phyloP scores from a whole-genome alignment of 1,140 invertebrate genomes.

The Hormaphis cornu region DNA sequence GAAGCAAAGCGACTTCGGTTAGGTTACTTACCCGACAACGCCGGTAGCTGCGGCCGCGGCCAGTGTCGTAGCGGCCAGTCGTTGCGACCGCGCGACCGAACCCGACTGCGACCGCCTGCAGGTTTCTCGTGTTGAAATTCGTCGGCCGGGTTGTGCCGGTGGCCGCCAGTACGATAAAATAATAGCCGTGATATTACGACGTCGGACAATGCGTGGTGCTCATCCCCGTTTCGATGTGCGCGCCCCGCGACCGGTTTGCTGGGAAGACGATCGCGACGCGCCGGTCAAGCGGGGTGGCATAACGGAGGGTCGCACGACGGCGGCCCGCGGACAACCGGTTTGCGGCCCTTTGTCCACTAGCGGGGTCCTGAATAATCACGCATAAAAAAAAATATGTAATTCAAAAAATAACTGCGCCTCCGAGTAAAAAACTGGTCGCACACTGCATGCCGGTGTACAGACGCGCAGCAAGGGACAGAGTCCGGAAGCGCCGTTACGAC shows the following conservation, averaged over 20 bases:
- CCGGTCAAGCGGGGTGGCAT: conserved; percentile 32
- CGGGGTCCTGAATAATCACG: conserved; percentile 5
- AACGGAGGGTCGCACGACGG: conserved; percentile 25
- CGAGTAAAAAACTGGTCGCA: not conserved
- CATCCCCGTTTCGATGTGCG: not conserved
- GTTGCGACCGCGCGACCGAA: no score
- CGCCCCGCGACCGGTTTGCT: conserved; percentile 14
- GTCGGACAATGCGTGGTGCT: conserved; percentile 1
- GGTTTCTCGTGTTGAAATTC: no score
- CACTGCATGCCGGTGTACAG: no score
- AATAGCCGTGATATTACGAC: not conserved
- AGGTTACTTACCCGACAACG: no score
- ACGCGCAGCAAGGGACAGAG: not conserved
- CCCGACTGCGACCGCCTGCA: no score
- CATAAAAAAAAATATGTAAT: not conserved
- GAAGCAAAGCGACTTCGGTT: no score
- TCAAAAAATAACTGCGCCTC: not conserved
- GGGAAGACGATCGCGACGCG: conserved; percentile 28
- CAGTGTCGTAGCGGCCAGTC: no score
- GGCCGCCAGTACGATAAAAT: not conserved
- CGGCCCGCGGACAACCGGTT: conserved; percentile 18
- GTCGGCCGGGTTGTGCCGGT: no score
- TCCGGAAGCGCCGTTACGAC: conserved; percentile 21
- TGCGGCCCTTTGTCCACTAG: conserved; percentile 7
- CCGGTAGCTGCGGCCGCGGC: no score